A percentile compares a stretch with the other conserved stretches of the same genome.
Evolutionary conservation across 2,113 vertebrate genomes (phyloP).

Genomic region (Procapra przewalskii): DNA sequence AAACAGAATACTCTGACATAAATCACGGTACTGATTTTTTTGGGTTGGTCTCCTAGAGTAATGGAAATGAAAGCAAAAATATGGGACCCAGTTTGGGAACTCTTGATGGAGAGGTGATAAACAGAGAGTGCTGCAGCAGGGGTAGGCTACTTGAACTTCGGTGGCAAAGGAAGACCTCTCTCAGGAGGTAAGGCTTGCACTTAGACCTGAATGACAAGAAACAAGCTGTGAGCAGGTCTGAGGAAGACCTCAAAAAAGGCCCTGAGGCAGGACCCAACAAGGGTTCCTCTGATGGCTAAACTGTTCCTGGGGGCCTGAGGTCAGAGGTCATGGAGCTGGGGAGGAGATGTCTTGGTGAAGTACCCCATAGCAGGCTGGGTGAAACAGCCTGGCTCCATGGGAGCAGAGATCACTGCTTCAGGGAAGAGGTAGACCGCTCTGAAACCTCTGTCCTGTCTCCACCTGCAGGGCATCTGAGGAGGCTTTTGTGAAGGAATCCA

Average conservation of each 20-base stretch:
- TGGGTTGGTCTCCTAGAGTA: not conserved
- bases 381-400: not conserved
- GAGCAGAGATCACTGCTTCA: not conserved
- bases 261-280: not conserved
- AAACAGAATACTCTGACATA: not conserved
- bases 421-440: not conserved
- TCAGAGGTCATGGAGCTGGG: not conserved
- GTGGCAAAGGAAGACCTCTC: not conserved
- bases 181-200: not conserved
- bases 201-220: not conserved
- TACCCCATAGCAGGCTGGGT: not conserved
- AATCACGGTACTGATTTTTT: not conserved
- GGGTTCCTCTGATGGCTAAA: not conserved
- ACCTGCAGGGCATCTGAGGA: constrained; percentile 92
- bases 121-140: not conserved
- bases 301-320: not conserved
- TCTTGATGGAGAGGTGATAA: not conserved
- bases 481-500: constrained; percentile 92
- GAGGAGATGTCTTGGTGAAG: not conserved
- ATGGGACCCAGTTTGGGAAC: not conserved
- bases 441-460: not conserved
- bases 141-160: not conserved
- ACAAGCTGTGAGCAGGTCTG: not conserved
- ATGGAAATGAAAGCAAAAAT: not conserved
- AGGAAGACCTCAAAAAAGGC: not conserved